Evolutionary conservation across 2,113 vertebrate genomes (phyloP).

Genomic region (Xyrauchen texanus): DNA sequence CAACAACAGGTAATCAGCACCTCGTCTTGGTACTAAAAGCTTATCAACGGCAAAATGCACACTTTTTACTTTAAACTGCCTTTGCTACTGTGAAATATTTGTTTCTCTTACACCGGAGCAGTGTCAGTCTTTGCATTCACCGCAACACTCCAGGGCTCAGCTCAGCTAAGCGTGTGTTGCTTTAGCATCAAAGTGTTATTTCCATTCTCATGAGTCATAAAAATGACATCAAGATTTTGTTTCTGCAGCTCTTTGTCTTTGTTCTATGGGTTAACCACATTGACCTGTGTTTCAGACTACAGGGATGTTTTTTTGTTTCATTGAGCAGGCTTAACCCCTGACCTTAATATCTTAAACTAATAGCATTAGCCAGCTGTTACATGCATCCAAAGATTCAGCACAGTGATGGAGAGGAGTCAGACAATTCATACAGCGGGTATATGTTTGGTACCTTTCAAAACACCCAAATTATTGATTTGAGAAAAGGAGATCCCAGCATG

Average conservation of each 20-base stretch:
- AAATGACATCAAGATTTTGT: no score
- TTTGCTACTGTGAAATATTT: no score
- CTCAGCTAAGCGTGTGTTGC: no score
- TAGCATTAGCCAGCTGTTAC: slow-evolving; percentile 46
- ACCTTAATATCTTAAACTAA: slow-evolving; percentile 28
- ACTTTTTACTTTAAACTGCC: slow-evolving; percentile 52
- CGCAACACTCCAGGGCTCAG: no score
- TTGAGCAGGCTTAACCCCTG: slow-evolving; percentile 6
- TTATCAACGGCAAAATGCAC: slow-evolving; percentile 66
- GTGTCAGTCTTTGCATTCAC: no score
- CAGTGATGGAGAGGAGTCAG: slow-evolving; percentile 1
- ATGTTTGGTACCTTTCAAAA: neutral
- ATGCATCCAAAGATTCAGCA: slow-evolving; percentile 9
- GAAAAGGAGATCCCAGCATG: neutral
- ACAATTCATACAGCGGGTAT: neutral
- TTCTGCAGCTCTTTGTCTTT: neutral
- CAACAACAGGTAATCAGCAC: slow-evolving; percentile 68
- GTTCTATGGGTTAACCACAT: neutral
- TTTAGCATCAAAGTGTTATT: no score
- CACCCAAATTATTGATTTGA: slow-evolving; percentile 3
- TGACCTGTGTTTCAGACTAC: neutral
- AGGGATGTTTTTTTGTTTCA: slow-evolving; percentile 39
- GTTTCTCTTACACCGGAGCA: no score
- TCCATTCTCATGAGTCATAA: no score
- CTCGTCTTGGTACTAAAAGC: slow-evolving; percentile 69